Evolutionary conservation across 2,797 vertebrate species (phyloP), one percentile per base, ranked within the genome.

Genomic region (Pseudotriccus pelzelni): DNA sequence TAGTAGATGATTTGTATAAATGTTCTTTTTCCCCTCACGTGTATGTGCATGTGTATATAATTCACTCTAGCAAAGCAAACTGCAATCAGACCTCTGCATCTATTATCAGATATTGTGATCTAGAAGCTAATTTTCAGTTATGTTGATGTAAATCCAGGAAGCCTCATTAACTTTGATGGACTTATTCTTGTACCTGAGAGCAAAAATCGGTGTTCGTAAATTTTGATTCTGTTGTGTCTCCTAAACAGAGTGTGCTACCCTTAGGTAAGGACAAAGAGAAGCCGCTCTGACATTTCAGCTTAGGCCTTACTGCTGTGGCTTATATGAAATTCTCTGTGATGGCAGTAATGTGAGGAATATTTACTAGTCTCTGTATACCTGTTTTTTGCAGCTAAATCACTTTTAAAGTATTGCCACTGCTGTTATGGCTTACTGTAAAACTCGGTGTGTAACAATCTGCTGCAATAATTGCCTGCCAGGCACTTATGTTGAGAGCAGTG

Each of bases 401-500:
- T 87, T 94, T 19, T 82, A 60, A 93, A 84, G 52, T 93, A 84
- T 84, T 92, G 66, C 60, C 64, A 34, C 68, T 85, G 60, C 93
- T 88, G 36, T 91, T 96, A 69, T 2, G 55, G 62, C 83, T 96
- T 91, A 63, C 77, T 10, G 3, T 90, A 93, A 91, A 96, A 73
- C 47, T 86, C 73, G 11, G 34, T 49, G 47, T 90, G 87, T 91
- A 86, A 79, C 87, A 91, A 53, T 88, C 82, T 90, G 77, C 80
- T 91, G 80, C 91, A 93, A 49, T 96, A 97, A 97, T 96, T 96
- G 87, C 94, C 80, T 93, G 73, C 74, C 91, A 94, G 76, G 80
- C 94, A 88, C 87, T 94, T 94, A 44, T 0, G 36, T 66, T 91
- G 83, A 93, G 91, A 96, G 84, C 89, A 90, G 89, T 3, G 7